Evolutionary conservation across 2,797 vertebrate species (phyloP), one percentile per base, ranked within the genome.

Genomic region (Eremophila alpestris): DNA sequence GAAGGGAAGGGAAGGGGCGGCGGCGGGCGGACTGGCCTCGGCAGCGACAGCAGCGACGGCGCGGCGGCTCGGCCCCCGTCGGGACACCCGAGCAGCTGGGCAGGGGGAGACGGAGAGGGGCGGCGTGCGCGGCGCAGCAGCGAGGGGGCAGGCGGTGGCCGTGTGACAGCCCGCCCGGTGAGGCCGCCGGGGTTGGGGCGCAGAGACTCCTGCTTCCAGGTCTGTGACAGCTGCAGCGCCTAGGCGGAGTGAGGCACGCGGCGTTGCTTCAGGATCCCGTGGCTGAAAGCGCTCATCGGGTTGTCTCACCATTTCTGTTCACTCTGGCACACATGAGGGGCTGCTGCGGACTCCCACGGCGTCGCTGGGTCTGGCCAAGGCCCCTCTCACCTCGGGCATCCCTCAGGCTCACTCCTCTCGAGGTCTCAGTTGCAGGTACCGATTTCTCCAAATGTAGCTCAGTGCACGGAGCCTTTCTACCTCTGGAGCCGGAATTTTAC

Each of bases 1-100:
- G 83, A 60, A 86, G 91, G 73, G 83, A 60, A 86, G 91, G 63
- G 79, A 83, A 77, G 65, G 71, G 93, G 89, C 41, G 89, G 81
- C 40, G 76, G 89, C 76, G 54, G n/a, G n/a, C 13, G 27, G 69
- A 49, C 62, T n/a, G 77, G 60, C 34, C 34, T 51, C 36, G 46
- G 73, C n/a, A 45, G 78, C 54, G 30, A 49, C 11, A 13, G 54
- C 30, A 14, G 7, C 36, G 3, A 3, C 16, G 9, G 29, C 29
- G 43, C 16, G 36, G 51, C 17, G 19, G 62, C 36, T 70, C 20
- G 13, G 59, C 17, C 29, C 14, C 13, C 36, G 30, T n/a, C 13
- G 56, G 52, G 54, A 7, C 46, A 7, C 20, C 45, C 18, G 17
- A 40, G 41, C 24, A 51, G 45, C 34, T 26, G 81, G 49, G 36